A percentile compares a stretch with the other conserved stretches of the same genome.
phyloP scores from a whole-genome alignment of 2,888 invertebrate species.

The Ectemnius lituratus region DNA sequence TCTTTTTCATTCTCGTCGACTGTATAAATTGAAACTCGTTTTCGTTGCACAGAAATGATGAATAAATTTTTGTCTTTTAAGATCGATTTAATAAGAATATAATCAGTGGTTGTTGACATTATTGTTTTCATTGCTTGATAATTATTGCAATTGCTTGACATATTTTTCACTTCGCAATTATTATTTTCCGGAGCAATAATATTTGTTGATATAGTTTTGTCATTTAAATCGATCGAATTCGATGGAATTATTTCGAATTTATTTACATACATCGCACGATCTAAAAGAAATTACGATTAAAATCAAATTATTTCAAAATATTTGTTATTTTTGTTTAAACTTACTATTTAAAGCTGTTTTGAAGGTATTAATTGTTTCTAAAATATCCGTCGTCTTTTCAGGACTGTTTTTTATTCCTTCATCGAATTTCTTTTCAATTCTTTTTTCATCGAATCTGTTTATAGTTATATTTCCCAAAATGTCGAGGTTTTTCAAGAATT shows the following conservation, averaged over 20 bases:
- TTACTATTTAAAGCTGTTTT: constrained; percentile 58
- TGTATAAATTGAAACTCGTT: constrained; percentile 31
- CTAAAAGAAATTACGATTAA: constrained; percentile 35
- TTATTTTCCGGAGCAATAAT: not conserved
- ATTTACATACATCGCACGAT: constrained; percentile 56
- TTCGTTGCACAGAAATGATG: constrained; percentile 33
- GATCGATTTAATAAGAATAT: constrained; percentile 37
- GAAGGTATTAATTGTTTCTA: constrained; percentile 43
- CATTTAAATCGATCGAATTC: constrained; percentile 22
- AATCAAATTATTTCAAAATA: not conserved
- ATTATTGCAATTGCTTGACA: constrained; percentile 30
- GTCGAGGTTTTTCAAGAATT: constrained; percentile 52
- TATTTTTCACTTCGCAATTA: constrained; percentile 35
- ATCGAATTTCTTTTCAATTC: constrained; percentile 2
- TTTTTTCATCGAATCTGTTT: constrained; percentile 43
- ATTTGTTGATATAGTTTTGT: not conserved
- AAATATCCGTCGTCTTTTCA: constrained; percentile 21
- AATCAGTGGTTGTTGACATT: constrained; percentile 15
- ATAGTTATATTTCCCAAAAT: constrained; percentile 64
- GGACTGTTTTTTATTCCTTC: constrained; percentile 12
- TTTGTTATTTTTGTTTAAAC: constrained; percentile 17
- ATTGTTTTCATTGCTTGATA: constrained; percentile 3
- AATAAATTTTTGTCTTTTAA: constrained; percentile 23
- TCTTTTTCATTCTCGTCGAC: not conserved
- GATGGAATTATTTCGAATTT: constrained; percentile 51